Percentiles rank a stretch among this genome's conserved stretches.
phyloP scores from a whole-genome alignment of 2,888 invertebrate species.

The Oligia latruncula region DNA sequence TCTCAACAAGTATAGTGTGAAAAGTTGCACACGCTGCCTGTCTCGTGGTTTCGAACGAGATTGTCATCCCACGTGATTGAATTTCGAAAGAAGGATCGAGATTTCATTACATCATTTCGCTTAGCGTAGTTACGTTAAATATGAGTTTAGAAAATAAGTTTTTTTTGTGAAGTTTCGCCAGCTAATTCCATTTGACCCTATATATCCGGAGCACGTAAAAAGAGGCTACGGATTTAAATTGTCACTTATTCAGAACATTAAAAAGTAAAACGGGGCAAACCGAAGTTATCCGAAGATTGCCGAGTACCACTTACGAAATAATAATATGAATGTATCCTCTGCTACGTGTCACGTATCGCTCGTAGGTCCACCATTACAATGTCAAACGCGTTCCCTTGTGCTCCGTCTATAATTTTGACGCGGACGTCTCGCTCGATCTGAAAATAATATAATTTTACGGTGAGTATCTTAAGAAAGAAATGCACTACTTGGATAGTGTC shows the following conservation, averaged over 20 bases:
- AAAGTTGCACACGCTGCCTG: not conserved
- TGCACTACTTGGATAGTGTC: not conserved
- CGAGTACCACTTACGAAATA: not conserved
- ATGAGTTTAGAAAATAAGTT: not conserved
- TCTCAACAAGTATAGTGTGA: not conserved
- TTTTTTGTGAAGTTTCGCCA: not conserved
- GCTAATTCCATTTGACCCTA: not conserved
- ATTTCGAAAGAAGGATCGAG: not conserved
- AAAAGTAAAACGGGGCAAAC: not conserved
- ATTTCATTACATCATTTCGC: not conserved
- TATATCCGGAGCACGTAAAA: not conserved
- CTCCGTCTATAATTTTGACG: slow-evolving; percentile 77
- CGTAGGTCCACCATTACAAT: slow-evolving; percentile 71
- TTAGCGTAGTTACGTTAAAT: not conserved
- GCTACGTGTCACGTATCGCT: not conserved
- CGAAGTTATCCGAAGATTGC: not conserved
- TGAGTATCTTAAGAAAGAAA: not conserved
- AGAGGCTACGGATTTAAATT: not conserved
- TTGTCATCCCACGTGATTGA: not conserved
- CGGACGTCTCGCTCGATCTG: slow-evolving; percentile 79
- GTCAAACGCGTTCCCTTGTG: slow-evolving; percentile 66
- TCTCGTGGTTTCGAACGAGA: not conserved
- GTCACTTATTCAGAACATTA: slow-evolving; percentile 24
- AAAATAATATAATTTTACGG: not conserved
- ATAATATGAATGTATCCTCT: too few species aligned